Percentiles rank a stretch among this genome's conserved stretches.
phyloP scores from a whole-genome alignment of 2,888 invertebrate species.

The Thereva unica region DNA sequence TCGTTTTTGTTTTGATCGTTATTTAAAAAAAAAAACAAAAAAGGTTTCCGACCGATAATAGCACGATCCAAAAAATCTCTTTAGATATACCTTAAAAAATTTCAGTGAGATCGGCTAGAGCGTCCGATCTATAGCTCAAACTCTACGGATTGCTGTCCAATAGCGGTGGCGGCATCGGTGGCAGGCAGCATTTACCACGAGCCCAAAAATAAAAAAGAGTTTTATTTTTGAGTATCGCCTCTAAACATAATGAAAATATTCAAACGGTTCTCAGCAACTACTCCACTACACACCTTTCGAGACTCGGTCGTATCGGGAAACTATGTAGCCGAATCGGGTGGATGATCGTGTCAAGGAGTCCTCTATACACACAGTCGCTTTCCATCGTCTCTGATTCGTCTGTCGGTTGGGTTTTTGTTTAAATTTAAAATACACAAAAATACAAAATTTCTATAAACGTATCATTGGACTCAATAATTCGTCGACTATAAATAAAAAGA shows the following conservation, averaged over 20 bases:
- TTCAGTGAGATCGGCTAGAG: too few species aligned
- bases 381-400: conserved; percentile 3
- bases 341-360: conserved; percentile 15
- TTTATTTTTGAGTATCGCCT: conserved; percentile 36
- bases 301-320: conserved; percentile 17
- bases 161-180: conserved; percentile 23
- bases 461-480: conserved; percentile 30
- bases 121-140: conserved; percentile 21
- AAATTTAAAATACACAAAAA: conserved; percentile 22
- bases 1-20: too few species aligned
- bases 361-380: not conserved
- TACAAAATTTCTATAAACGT: conserved; percentile 19
- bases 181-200: conserved; percentile 34
- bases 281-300: conserved; percentile 19
- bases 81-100: too few species aligned
- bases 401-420: conserved; percentile 6
- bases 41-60: too few species aligned
- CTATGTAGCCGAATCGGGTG: conserved; percentile 1
- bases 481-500: conserved; percentile 31
- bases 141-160: conserved; percentile 27
- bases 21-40: too few species aligned
- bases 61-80: too few species aligned
- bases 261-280: conserved; percentile 21
- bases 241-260: conserved; percentile 28
- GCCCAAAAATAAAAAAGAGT: conserved; percentile 38